Conservation (phyloP, 2,797 vertebrate species). For the Sphenopsis melanotis region DNA sequence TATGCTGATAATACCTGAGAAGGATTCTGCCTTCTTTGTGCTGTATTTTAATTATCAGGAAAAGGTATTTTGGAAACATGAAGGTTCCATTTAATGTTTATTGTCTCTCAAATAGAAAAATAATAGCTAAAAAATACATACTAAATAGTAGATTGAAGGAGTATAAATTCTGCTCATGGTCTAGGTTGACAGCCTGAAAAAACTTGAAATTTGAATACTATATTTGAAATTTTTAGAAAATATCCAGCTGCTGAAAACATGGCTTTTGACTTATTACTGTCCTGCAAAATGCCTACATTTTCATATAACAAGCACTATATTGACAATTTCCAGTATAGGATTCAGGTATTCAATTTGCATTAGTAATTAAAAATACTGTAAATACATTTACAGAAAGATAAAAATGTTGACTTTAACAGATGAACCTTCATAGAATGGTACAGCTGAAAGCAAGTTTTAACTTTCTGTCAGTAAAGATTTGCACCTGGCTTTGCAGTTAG, state of each 20-base stretch:
- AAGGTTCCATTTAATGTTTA: neutral
- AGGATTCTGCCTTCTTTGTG: neutral
- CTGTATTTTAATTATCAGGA: neutral
- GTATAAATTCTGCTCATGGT: neutral
- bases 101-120: neutral
- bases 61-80: neutral
- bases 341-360: neutral
- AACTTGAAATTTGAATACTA: neutral
- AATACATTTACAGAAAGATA: neutral
- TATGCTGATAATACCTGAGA: neutral
- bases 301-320: neutral
- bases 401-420: neutral
- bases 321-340: neutral
- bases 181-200: neutral
- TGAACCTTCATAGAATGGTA: neutral
- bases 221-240: neutral
- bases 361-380: neutral
- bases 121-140: neutral
- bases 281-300: neutral
- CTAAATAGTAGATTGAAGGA: neutral
- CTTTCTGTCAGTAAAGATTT: neutral
- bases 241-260: neutral
- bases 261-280: neutral
- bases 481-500: neutral
- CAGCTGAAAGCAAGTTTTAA: neutral